Evolutionary conservation across 1,140 invertebrate species (phyloP), one percentile per base, ranked within the genome.

Genomic region (Drosophila nigromelanica): DNA sequence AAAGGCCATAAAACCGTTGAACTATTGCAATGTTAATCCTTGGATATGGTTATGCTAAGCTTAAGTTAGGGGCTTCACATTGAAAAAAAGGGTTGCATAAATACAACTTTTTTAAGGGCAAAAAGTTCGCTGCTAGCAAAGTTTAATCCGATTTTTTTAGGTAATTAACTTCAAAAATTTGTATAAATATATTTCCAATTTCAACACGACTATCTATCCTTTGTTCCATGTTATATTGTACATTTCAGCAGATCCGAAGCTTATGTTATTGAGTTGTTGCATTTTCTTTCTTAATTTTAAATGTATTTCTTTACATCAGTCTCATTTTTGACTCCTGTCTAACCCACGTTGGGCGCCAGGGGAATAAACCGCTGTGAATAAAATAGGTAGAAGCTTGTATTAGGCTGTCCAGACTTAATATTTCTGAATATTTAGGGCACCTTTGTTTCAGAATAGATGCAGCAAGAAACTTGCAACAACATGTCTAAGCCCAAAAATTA

Each of bases 21-120:
- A 67, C 55, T 68, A 68, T 68, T 60, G 55, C 62, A 66, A 39
- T 54, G 45, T 40, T 54, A 72, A 72, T 67, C 62, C 62, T 18
- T n/a, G 5, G 27, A 5, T 39, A 45, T 61, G 47, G n/a, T 43
- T 69, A 18, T 70, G 43, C 45, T 33, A 15, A 55, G 37, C 50
- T 69, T 55, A 33, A 59, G 55, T 43, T 50, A 21, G 51, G 14
- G 6, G 15, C 15, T 54, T 18, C 2, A 10, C 50, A 35, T 61
- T 45, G 58, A 59, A 61, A 61, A 52, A 67, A 27, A 3, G 1
- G 5, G 24, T 27, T 27, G 24, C 24, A 18, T 5, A 27, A 27
- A 27, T 27, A 27, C 5, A 27, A 5, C 5, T 27, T 27, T 27
- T 27, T 27, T 6, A 27, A 27, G n/a, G n/a, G n/a, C n/a, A n/a